Evolutionary conservation across 2,113 vertebrate genomes (phyloP).

Genomic region (Isichthys henryi): DNA sequence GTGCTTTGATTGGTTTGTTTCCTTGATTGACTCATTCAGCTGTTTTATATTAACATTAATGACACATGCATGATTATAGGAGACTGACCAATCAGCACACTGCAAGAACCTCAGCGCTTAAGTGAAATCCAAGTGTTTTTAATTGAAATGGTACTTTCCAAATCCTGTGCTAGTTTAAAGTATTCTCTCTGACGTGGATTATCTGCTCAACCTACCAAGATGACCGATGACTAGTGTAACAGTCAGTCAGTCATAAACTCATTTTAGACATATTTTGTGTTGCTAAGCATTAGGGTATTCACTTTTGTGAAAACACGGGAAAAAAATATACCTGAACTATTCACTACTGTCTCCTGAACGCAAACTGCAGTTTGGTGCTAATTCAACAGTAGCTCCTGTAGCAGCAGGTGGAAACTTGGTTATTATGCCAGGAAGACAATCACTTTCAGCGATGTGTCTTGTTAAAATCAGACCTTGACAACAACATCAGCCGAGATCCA

Average conservation of each 20-base stretch:
- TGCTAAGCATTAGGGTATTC: background rate
- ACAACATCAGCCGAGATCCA: background rate
- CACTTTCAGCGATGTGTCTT: background rate
- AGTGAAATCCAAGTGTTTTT: background rate
- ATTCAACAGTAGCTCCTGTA: background rate
- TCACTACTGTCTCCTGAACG: background rate
- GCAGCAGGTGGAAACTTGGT: background rate
- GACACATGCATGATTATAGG: background rate
- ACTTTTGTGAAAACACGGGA: background rate
- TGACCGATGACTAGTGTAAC: background rate
- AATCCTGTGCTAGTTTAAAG: background rate
- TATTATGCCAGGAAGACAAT: background rate
- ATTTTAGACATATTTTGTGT: background rate
- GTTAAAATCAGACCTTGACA: background rate
- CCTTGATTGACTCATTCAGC: background rate
- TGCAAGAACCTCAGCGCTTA: background rate
- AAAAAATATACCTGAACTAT: background rate
- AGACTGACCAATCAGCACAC: background rate
- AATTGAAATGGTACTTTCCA: background rate
- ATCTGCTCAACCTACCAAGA: background rate
- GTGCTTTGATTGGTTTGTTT: background rate
- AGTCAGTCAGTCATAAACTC: background rate
- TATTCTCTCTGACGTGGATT: background rate
- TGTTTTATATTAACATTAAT: background rate
- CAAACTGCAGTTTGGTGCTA: background rate